phyloP scores from a whole-genome alignment of 2,888 invertebrate genomes.

The Caenorhabditis auriculariae region DNA sequence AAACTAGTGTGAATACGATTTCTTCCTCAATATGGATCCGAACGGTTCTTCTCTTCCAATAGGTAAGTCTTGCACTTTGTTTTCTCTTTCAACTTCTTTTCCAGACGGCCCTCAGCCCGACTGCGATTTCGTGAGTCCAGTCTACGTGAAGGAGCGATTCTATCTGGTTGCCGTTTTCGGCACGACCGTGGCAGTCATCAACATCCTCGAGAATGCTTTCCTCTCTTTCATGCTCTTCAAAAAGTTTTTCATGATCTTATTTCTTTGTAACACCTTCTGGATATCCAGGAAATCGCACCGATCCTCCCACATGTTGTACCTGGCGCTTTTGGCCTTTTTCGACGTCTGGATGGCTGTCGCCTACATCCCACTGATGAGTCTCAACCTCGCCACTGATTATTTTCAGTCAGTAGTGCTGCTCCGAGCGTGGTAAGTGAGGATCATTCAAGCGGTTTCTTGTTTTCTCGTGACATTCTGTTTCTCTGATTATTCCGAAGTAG shows the following conservation, averaged over 20 bases:
- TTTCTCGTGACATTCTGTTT: background rate
- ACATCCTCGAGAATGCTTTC: conserved; percentile 49
- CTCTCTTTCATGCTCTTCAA: conserved; percentile 42
- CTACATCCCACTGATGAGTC: conserved; percentile 56
- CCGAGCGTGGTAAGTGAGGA: conserved; percentile 46
- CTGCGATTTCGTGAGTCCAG: conserved; percentile 18
- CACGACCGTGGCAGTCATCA: conserved; percentile 47
- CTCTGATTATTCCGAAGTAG: no score
- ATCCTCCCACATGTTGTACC: conserved; percentile 52
- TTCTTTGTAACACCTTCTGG: background rate
- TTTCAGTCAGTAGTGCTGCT: conserved; percentile 38
- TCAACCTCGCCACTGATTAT: conserved; percentile 44
- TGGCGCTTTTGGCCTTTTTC: conserved; percentile 53
- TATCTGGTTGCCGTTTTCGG: conserved; percentile 55
- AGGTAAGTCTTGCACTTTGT: no score
- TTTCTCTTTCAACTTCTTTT: no score
- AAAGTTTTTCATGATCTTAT: conserved; percentile 16
- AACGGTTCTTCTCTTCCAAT: no score
- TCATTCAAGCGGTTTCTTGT: background rate
- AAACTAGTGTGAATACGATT: no score
- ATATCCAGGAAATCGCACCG: conserved; percentile 46
- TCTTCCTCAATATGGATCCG: no score
- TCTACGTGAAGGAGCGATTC: conserved; percentile 33
- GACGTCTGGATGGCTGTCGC: conserved; percentile 52
- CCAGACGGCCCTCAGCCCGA: no score